Percentiles rank a stretch among this genome's conserved stretches.
Conservation (phyloP, 2,797 vertebrate species). For the Odontamblyopus lacepedii region DNA sequence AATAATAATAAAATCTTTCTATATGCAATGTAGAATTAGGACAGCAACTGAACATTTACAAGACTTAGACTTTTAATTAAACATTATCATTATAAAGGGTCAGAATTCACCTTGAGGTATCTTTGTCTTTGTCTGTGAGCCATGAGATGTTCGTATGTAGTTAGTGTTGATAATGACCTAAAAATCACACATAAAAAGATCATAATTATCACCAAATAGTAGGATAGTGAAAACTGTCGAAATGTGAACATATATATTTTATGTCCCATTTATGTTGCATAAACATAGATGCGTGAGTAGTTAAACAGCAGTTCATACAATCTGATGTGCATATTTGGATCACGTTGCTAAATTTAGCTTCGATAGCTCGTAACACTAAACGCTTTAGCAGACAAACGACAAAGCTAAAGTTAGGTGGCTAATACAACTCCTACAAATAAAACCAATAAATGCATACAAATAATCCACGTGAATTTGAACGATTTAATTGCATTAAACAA, state of each 20-base stretch:
- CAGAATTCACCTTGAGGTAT: slow-evolving; percentile 77
- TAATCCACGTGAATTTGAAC: not conserved
- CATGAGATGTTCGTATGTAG: slow-evolving; percentile 61
- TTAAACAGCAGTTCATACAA: not conserved
- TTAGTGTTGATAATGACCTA: slow-evolving; percentile 32
- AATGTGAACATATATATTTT: too few relatives aligned
- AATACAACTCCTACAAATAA: not conserved
- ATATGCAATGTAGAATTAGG: not conserved
- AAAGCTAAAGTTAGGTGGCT: too few relatives aligned
- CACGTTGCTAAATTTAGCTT: not conserved
- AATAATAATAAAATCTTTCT: slow-evolving; percentile 1
- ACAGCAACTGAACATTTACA: not conserved
- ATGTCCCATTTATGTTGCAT: not conserved
- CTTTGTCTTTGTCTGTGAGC: slow-evolving; percentile 80
- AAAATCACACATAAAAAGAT: not conserved
- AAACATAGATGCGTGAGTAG: not conserved
- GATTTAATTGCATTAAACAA: not conserved
- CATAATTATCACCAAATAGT: not conserved
- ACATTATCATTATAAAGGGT: too few relatives aligned
- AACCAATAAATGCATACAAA: not conserved
- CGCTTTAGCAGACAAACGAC: not conserved
- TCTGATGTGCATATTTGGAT: not conserved
- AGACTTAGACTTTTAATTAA: too few relatives aligned
- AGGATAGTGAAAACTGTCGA: too few relatives aligned
- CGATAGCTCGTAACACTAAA: not conserved